These are phyloP conservation scores for Epinotia nisella DNA, from an alignment of 2,888 invertebrate species.

Conservation along the genomic window DNA sequence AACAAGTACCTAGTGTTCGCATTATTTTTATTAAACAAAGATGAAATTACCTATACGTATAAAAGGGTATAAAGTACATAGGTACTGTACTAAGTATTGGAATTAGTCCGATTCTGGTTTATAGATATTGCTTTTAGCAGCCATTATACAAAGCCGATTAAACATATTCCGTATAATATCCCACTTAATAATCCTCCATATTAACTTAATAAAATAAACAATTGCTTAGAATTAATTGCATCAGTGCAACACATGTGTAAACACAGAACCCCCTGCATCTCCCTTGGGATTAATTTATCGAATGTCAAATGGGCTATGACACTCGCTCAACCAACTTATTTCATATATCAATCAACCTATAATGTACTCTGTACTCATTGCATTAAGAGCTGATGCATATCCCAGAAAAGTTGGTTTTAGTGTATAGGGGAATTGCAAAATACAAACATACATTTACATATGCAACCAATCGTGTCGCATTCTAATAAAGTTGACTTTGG, in stretches of 20 bases:
- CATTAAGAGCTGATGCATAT: slow-evolving; percentile 1
- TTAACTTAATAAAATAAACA: slow-evolving; percentile 46
- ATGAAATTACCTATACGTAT: too few species aligned
- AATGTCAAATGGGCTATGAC: slow-evolving; percentile 83
- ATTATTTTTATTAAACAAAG: too few species aligned
- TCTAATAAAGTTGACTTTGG: slow-evolving; percentile 19
- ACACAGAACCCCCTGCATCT: slow-evolving; percentile 56
- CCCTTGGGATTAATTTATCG: slow-evolving; percentile 80
- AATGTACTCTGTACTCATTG: slow-evolving; percentile 5
- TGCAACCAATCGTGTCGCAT: not conserved
- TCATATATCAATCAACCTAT: not conserved
- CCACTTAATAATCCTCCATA: slow-evolving; percentile 44
- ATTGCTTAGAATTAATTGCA: slow-evolving; percentile 47
- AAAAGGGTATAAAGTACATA: too few species aligned
- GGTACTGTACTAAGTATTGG: too few species aligned
- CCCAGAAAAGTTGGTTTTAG: slow-evolving; percentile 6
- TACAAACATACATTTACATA: slow-evolving; percentile 21
- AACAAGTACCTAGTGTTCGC: too few species aligned
- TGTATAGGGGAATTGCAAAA: slow-evolving; percentile 23
- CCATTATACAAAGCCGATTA: slow-evolving; percentile 41
- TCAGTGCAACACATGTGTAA: slow-evolving; percentile 47
- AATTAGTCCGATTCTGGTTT: not conserved
- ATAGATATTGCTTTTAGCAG: slow-evolving; percentile 15
- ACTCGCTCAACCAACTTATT: slow-evolving; percentile 55
- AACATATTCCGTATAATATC: slow-evolving; percentile 40